Evolutionary conservation across 2,797 vertebrate species (phyloP).

Genomic region (Neomorphus geoffroyi): DNA sequence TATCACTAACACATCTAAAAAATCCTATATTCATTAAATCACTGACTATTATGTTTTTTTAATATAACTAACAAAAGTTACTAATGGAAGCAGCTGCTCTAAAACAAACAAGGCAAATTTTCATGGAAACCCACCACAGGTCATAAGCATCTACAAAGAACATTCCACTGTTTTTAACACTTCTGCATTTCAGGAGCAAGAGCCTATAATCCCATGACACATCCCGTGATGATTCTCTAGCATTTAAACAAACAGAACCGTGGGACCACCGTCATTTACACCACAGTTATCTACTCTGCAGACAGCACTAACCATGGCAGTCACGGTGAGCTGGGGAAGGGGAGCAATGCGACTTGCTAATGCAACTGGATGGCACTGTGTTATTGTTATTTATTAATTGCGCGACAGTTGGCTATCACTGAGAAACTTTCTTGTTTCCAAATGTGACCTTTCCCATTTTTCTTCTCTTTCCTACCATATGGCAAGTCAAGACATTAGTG

Average conservation of each 20-base stretch:
- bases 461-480: not conserved
- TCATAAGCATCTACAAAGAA: not conserved
- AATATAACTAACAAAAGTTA: not conserved
- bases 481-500: not conserved
- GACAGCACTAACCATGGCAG: accelerated
- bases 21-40: not conserved
- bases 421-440: not conserved
- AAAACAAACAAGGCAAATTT: not conserved
- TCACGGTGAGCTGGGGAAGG: not conserved
- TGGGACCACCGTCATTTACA: not conserved
- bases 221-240: not conserved
- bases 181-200: not conserved
- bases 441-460: not conserved
- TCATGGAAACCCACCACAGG: not conserved
- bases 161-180: not conserved
- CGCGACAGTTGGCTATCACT: not conserved
- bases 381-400: not conserved
- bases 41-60: not conserved
- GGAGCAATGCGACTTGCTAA: not conserved
- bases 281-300: not conserved
- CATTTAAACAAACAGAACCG: not conserved
- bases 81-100: not conserved
- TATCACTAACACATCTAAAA: not conserved
- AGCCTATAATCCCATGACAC: not conserved
- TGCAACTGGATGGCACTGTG: not conserved